phyloP scores from a whole-genome alignment of 2,797 vertebrate species.

The Tarsius wallacei region DNA sequence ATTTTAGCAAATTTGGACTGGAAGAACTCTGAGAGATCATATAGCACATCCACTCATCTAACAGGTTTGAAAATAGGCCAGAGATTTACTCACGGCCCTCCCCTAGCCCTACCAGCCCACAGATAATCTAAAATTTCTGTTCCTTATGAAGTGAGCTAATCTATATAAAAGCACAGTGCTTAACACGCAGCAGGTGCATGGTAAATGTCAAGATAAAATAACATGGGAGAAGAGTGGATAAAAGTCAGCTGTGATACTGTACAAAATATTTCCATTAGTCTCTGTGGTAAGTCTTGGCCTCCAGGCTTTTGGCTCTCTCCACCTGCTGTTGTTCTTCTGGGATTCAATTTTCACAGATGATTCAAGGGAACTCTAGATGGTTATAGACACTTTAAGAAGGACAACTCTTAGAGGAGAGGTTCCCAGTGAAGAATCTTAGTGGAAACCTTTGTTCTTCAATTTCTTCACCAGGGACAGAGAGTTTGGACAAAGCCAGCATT shows the following conservation, averaged over 20 bases:
- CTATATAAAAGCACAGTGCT: slow-evolving; percentile 57
- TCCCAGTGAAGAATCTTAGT: neutral
- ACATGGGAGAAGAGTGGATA: neutral
- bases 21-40: slow-evolving; percentile 26
- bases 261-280: slow-evolving; percentile 54
- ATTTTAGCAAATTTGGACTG: slow-evolving; percentile 53
- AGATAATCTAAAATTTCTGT: slow-evolving; percentile 71
- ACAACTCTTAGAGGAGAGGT: neutral
- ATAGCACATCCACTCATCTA: slow-evolving; percentile 5
- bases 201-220: slow-evolving; percentile 61
- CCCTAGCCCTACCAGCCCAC: neutral
- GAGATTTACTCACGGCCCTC: neutral
- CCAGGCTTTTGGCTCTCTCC: neutral
- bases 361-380: neutral
- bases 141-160: slow-evolving; percentile 35
- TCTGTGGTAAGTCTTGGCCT: slow-evolving; percentile 29
- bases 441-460: neutral
- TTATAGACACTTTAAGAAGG: neutral
- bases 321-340: slow-evolving; percentile 47
- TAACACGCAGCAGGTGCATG: slow-evolving; percentile 57
- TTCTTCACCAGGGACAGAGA: neutral
- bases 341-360: neutral
- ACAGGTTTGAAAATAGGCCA: slow-evolving; percentile 53
- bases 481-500: slow-evolving; percentile 5
- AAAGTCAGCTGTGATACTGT: slow-evolving; percentile 38